Evolutionary conservation across 2,113 vertebrate species (phyloP).

Genomic region (Ameiurus melas): DNA sequence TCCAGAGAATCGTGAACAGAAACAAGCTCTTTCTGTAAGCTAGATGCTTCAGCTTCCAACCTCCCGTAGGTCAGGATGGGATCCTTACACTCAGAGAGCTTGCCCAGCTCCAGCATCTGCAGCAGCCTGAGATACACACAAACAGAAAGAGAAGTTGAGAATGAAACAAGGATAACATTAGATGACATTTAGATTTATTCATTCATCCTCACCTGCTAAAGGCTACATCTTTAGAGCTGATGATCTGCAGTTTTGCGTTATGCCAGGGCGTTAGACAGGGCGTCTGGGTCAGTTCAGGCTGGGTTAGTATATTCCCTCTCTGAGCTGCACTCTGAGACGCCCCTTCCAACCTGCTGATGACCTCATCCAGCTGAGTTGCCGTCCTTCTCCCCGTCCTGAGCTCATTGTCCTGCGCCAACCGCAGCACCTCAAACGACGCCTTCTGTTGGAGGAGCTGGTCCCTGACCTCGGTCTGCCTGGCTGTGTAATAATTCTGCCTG

Average conservation of each 20-base stretch:
- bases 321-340: constrained; percentile 59
- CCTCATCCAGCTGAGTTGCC: constrained; percentile 67
- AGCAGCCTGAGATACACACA: constrained; percentile 73
- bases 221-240: constrained; percentile 76
- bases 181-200: background rate
- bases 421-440: constrained; percentile 85
- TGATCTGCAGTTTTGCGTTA: constrained; percentile 62
- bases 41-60: constrained; percentile 75
- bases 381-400: constrained; percentile 71
- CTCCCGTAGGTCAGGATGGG: constrained; percentile 81
- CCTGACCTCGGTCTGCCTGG: constrained; percentile 80
- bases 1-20: constrained; percentile 67
- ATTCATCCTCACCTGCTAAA: constrained; percentile 76
- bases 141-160: background rate
- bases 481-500: constrained; percentile 75
- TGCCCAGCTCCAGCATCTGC: constrained; percentile 75
- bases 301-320: constrained; percentile 70
- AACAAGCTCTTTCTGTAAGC: constrained; percentile 72
- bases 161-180: background rate
- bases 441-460: constrained; percentile 84
- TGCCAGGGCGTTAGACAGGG: constrained; percentile 55
- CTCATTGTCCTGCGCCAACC: constrained; percentile 81
- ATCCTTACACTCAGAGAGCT: constrained; percentile 67
- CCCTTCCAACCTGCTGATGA: constrained; percentile 69
- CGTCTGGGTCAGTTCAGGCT: constrained; percentile 66